These are phyloP conservation scores for Pseudomyrmex gracilis DNA, from an alignment of 1,140 invertebrate genomes.

Conservation along the genomic window DNA sequence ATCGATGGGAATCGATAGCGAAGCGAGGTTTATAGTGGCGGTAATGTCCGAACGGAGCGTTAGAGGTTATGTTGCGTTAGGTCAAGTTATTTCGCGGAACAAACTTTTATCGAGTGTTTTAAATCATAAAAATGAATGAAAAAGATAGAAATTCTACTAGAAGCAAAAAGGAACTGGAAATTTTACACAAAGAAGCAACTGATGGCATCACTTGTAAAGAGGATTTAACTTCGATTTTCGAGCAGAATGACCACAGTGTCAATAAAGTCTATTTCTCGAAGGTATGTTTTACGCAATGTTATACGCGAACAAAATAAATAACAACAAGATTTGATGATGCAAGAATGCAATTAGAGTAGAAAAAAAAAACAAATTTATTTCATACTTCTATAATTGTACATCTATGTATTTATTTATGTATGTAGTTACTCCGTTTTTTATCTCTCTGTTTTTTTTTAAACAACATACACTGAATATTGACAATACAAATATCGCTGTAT, in stretches of 20 bases:
- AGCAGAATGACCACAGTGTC: conserved; percentile 72
- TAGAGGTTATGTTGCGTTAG: conserved; percentile 17
- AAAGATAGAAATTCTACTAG: not conserved
- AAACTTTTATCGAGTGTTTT: not conserved
- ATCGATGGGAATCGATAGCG: too few relatives aligned
- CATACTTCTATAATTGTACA: too few relatives aligned
- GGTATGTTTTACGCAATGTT: conserved; percentile 58
- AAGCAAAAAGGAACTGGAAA: not conserved
- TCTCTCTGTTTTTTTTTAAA: not conserved
- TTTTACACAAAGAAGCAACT: not conserved
- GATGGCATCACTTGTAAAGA: conserved; percentile 57
- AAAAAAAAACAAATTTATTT: too few relatives aligned
- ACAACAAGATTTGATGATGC: not conserved
- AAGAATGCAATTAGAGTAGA: not conserved
- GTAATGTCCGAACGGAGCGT: not conserved
- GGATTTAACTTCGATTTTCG: conserved; percentile 76
- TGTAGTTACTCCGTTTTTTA: not conserved
- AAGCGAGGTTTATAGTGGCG: not conserved
- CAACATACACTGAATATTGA: not conserved
- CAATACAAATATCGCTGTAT: not conserved
- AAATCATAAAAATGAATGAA: conserved; percentile 3
- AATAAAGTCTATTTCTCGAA: conserved; percentile 77
- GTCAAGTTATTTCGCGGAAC: not conserved
- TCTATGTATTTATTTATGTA: not conserved
- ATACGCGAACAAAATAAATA: not conserved